Conservation (phyloP, 2,888 invertebrate species). For the Drosophila phalerata region DNA sequence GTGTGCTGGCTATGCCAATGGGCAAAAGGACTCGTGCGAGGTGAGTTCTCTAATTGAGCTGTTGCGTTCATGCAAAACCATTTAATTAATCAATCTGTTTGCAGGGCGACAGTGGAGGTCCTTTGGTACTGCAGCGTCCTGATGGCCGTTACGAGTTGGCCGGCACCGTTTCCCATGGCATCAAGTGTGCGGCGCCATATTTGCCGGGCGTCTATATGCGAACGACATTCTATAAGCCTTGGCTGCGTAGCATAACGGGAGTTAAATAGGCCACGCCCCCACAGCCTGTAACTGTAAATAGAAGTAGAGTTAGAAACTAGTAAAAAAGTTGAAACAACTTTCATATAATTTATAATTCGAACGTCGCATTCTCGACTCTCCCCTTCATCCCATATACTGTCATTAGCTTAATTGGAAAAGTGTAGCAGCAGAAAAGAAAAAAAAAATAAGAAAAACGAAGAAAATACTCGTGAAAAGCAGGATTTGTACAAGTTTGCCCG, state of each 20-base stretch:
- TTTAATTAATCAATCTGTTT: slow-evolving; percentile 7
- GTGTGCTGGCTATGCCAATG: slow-evolving; percentile 96
- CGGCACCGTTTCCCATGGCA: slow-evolving; percentile 97
- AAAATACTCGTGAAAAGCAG: slow-evolving; percentile 16
- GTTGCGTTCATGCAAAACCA: slow-evolving; percentile 2
- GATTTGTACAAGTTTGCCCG: slow-evolving; percentile 15
- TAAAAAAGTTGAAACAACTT: slow-evolving; percentile 44
- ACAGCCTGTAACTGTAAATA: slow-evolving; percentile 70
- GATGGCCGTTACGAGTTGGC: slow-evolving; percentile 95
- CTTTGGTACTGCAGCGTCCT: slow-evolving; percentile 92
- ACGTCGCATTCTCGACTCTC: slow-evolving; percentile 41
- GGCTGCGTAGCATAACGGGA: slow-evolving; percentile 95
- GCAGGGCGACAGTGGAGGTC: slow-evolving; percentile 97
- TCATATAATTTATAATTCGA: slow-evolving; percentile 33
- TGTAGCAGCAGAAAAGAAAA: slow-evolving; percentile 34
- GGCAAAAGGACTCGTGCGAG: slow-evolving; percentile 97
- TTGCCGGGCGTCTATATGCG: slow-evolving; percentile 97
- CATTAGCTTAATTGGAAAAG: slow-evolving; percentile 64
- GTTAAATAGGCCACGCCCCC: slow-evolving; percentile 86
- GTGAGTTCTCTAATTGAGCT: slow-evolving; percentile 86
- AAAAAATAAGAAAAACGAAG: neutral
- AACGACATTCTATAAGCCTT: slow-evolving; percentile 95
- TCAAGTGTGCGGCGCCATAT: slow-evolving; percentile 96
- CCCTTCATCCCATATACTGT: slow-evolving; percentile 25
- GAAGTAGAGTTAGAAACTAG: slow-evolving; percentile 65